phyloP scores from a whole-genome alignment of 53 echinoderm and acorn worm species.

The Luidia sarsii region DNA sequence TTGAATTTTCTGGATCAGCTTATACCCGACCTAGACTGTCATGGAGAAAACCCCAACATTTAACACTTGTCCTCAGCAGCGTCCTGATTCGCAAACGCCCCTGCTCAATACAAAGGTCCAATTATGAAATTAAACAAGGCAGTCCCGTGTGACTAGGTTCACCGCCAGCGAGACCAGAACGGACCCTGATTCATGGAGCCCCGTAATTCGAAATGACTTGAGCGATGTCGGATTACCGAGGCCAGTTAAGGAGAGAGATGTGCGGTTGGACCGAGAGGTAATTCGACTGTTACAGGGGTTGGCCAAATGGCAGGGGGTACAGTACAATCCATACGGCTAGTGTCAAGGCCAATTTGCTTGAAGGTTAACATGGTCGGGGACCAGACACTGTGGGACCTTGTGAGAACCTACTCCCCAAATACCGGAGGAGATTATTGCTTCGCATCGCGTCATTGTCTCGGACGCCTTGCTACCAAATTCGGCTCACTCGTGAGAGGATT shows the following conservation, averaged over 20 bases:
- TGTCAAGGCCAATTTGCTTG: conserved; percentile 44
- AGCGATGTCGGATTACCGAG: conserved; percentile 28
- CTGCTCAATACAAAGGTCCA: conserved; percentile 13
- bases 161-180: conserved; percentile 35
- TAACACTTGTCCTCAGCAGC: too few species aligned
- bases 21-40: too few species aligned
- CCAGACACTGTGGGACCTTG: too few species aligned
- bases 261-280: conserved; percentile 2
- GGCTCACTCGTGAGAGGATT: too few species aligned
- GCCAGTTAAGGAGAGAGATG: neutral
- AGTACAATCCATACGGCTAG: neutral
- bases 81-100: neutral
- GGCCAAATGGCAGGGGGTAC: conserved; percentile 31
- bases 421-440: too few species aligned
- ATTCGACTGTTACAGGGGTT: conserved; percentile 39
- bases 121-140: conserved; percentile 21
- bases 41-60: too few species aligned
- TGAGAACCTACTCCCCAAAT: too few species aligned
- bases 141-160: neutral
- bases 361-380: conserved; percentile 11
- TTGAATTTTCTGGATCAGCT: too few species aligned
- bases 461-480: too few species aligned
- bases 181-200: conserved; percentile 10
- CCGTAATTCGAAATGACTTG: conserved; percentile 48
- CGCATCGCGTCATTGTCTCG: too few species aligned